Conservation (phyloP, 2,797 vertebrate species). For the Epinephelus awoara region DNA sequence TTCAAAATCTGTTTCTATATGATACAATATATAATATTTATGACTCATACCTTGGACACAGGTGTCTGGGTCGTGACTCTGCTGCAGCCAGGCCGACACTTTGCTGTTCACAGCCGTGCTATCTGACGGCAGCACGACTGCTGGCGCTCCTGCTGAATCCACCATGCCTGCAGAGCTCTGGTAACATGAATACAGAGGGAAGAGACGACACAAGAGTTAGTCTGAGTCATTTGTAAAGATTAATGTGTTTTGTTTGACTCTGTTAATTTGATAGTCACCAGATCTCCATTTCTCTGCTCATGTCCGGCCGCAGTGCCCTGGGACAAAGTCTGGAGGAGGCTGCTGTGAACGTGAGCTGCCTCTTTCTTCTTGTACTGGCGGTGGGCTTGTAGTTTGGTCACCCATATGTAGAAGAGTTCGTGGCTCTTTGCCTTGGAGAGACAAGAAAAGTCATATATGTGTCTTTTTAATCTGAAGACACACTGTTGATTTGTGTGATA, state of each 20-base stretch:
- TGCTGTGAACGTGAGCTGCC: constrained; percentile 69
- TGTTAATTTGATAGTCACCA: constrained; percentile 61
- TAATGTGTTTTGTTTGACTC: fast-evolving
- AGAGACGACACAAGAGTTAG: not conserved
- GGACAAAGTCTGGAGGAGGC: constrained; percentile 67
- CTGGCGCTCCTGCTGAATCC: constrained; percentile 66
- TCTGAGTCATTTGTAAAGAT: fast-evolving
- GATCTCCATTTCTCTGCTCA: constrained; percentile 77
- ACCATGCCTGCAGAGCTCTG: constrained; percentile 59
- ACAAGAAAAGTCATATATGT: not conserved
- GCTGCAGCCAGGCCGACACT: constrained; percentile 92
- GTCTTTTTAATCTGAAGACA: not conserved
- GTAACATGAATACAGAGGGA: not conserved
- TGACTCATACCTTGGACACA: constrained; percentile 88
- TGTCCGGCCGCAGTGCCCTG: constrained; percentile 25
- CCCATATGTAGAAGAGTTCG: constrained; percentile 93
- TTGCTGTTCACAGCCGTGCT: constrained; percentile 85
- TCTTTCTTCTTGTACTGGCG: constrained; percentile 88
- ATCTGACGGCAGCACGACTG: constrained; percentile 77
- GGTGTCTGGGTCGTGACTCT: constrained; percentile 87
- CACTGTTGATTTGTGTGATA: not conserved
- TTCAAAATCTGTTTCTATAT: too few species aligned
- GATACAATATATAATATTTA: too few species aligned
- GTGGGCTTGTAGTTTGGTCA: constrained; percentile 92
- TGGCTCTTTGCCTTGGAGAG: constrained; percentile 89